Evolutionary conservation across 2,113 vertebrate species (phyloP), one percentile per base, ranked within the genome.

Genomic region (Sylvilagus bachmani): DNA sequence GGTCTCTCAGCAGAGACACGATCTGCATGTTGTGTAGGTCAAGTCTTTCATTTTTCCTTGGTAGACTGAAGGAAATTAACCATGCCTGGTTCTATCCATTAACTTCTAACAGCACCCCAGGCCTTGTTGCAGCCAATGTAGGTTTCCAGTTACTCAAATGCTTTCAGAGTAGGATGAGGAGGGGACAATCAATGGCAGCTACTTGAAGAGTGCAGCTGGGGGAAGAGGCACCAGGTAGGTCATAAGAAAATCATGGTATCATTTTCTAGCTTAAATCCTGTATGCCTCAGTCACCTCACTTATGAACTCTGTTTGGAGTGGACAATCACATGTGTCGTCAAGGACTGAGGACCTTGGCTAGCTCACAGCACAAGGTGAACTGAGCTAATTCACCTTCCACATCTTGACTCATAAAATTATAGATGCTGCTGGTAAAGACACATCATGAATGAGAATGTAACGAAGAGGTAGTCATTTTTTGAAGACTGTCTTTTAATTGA

Each of bases 151-250:
- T 2, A 36, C 14, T 7, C 58, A n/a, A 21, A 17, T 25, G 1
- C 6, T 10, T 24, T 22, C 1, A 27, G 62, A 31, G 24, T 8
- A 7, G 9, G 11, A 0, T 27, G 3, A 7, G 0, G 6, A 16
- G 29, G n/a, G 5, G 11, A 31, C 85, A 55, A 6, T 25, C 64
- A 31, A 64, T 24, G 13, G 44, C 44, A 44, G 7, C 44, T 44
- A 44, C 44, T 44, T 7, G 44, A 44, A 66, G 22, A 53, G 4
- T 1, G 3, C 1, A 10, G 17, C 1, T 12, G 8, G 0, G 5
- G 3, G 8, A 17, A 1, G 21, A 2, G 17, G 0, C 3, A 8
- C 29, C 8, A 1, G 25, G n/a, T 21, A 11, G 21, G 6, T 38
- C n/a, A 3, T 3, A 3, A 24, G n/a, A 31, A 10, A 62, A 64